Evolutionary conservation across 2,888 invertebrate species (phyloP).

Genomic region (Drosophila melanocephala): DNA sequence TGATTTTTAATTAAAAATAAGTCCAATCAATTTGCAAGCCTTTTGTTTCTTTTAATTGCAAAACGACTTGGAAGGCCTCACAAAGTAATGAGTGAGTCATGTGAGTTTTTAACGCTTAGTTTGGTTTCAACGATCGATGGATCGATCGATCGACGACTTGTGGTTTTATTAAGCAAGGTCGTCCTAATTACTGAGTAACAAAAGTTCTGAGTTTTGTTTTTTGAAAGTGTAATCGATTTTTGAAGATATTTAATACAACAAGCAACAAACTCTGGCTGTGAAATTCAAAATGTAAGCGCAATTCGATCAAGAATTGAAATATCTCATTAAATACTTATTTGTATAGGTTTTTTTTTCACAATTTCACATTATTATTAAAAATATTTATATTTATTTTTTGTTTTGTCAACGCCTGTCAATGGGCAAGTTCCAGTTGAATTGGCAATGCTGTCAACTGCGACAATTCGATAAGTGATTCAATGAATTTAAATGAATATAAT

Average conservation of each 20-base stretch:
- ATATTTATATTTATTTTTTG: background rate
- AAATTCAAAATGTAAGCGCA: background rate
- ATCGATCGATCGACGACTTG: slow-evolving; percentile 17
- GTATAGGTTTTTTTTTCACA: background rate
- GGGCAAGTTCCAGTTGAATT: background rate
- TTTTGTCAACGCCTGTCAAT: background rate
- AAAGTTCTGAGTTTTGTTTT: background rate
- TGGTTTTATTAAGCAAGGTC: slow-evolving; percentile 27
- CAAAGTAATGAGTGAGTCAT: slow-evolving; percentile 9
- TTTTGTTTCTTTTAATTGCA: slow-evolving; percentile 31
- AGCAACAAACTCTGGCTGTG: no score
- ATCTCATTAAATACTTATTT: background rate
- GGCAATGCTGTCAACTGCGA: background rate
- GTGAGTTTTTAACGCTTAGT: slow-evolving; percentile 14
- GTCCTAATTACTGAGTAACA: slow-evolving; percentile 16
- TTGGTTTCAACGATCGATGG: slow-evolving; percentile 12
- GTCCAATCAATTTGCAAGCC: slow-evolving; percentile 28
- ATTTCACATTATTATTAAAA: background rate
- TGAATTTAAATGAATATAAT: background rate
- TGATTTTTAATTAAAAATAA: slow-evolving; percentile 16
- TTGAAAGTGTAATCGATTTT: background rate
- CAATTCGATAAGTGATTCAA: background rate
- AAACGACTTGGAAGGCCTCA: slow-evolving; percentile 20
- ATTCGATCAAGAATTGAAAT: background rate
- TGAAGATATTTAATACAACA: background rate